phyloP scores from a whole-genome alignment of 2,113 vertebrate species.

The Petaurus breviceps region DNA sequence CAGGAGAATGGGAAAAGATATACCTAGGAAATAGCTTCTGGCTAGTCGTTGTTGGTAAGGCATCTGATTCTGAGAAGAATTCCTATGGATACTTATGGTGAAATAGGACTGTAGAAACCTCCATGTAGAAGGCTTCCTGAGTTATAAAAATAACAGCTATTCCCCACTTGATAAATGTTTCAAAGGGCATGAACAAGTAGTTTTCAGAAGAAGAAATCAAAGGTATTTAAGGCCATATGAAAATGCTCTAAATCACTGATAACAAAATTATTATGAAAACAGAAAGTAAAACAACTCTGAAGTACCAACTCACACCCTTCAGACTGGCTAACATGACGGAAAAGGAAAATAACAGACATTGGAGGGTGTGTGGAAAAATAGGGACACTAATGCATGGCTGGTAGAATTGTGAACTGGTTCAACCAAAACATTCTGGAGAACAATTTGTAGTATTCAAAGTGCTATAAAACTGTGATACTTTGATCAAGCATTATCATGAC shows the following conservation, averaged over 20 bases:
- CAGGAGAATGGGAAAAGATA: conserved; percentile 1
- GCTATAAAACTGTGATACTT: background rate
- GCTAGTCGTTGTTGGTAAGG: background rate
- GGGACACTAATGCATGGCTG: background rate
- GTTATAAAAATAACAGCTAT: background rate
- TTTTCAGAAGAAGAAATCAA: background rate
- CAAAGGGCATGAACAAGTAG: background rate
- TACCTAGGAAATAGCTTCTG: background rate
- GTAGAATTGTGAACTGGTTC: background rate
- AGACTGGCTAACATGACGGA: background rate
- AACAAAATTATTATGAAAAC: background rate
- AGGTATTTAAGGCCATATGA: background rate
- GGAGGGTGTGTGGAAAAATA: background rate
- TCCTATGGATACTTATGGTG: background rate
- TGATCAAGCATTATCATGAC: background rate
- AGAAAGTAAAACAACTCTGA: background rate
- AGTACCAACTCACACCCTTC: background rate
- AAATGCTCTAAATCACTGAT: background rate
- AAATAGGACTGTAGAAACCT: background rate
- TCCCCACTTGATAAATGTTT: background rate
- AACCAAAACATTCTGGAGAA: background rate
- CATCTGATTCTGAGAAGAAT: background rate
- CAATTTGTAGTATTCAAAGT: background rate
- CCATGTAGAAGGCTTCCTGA: background rate
- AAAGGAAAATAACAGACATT: background rate